A percentile compares a stretch with the other conserved stretches of the same genome.
phyloP scores from a whole-genome alignment of 2,888 invertebrate species.

The Cosmia trapezina region DNA sequence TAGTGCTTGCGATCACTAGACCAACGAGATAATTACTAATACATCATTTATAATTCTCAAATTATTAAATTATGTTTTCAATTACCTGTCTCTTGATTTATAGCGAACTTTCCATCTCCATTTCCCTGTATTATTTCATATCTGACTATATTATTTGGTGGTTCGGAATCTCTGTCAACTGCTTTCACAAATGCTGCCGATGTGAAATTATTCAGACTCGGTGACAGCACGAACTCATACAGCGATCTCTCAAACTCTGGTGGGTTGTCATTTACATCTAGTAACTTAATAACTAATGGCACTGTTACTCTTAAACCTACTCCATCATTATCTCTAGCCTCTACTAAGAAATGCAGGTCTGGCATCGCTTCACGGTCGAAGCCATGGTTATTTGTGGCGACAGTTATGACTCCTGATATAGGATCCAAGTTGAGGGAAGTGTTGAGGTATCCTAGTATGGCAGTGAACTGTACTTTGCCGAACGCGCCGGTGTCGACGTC shows the following conservation, averaged over 20 bases:
- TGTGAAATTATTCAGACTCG: conserved; percentile 94
- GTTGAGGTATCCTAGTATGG: conserved; percentile 94
- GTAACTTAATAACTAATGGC: conserved; percentile 93
- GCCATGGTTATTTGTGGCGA: conserved; percentile 93
- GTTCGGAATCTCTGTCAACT: conserved; percentile 94
- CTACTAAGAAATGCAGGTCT: conserved; percentile 94
- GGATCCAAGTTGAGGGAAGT: conserved; percentile 95
- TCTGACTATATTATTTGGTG: conserved; percentile 96
- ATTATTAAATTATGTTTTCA: not conserved
- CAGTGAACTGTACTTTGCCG: conserved; percentile 94
- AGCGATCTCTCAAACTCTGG: conserved; percentile 95
- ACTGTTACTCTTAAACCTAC: conserved; percentile 94
- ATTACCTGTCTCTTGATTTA: conserved; percentile 93
- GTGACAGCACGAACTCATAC: conserved; percentile 95
- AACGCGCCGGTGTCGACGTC: conserved; percentile 95
- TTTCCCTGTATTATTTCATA: conserved; percentile 96
- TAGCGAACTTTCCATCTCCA: conserved; percentile 93
- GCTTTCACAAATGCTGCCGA: conserved; percentile 95
- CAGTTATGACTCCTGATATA: conserved; percentile 94
- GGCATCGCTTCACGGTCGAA: conserved; percentile 96
- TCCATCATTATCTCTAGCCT: conserved; percentile 97
- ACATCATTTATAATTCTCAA: not conserved
- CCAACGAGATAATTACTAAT: not conserved
- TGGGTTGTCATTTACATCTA: conserved; percentile 96
- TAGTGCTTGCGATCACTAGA: not conserved